These are phyloP conservation scores for Triplophysa bombifrons DNA, from an alignment of 2,797 vertebrate species.

Conservation along the genomic window DNA sequence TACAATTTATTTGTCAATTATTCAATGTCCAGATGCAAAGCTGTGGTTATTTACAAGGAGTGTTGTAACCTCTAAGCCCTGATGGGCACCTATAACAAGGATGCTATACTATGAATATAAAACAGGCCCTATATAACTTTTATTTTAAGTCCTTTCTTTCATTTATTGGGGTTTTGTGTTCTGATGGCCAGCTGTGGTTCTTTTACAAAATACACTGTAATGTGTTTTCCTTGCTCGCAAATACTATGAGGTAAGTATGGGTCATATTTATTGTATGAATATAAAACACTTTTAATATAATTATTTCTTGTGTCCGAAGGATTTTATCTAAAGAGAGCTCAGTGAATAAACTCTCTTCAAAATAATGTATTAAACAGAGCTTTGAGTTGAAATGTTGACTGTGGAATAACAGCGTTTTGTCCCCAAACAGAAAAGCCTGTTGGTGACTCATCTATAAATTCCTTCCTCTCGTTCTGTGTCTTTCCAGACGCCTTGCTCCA, in stretches of 20 bases:
- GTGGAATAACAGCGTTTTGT: slow-evolving; percentile 67
- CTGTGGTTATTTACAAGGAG: slow-evolving; percentile 5
- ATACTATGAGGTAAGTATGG: neutral
- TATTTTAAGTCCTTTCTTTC: slow-evolving; percentile 15
- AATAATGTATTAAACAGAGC: slow-evolving; percentile 27
- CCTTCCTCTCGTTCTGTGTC: slow-evolving; percentile 77
- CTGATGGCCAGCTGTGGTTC: slow-evolving; percentile 38
- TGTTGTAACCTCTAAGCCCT: slow-evolving; percentile 2
- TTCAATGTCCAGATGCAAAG: slow-evolving; percentile 19
- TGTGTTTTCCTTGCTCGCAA: neutral
- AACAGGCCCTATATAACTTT: slow-evolving; percentile 24
- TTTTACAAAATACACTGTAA: slow-evolving; percentile 22
- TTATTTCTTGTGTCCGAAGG: no score
- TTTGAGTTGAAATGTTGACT: slow-evolving; percentile 41
- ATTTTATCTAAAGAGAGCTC: neutral
- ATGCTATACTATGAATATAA: slow-evolving; percentile 26
- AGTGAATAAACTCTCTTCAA: neutral
- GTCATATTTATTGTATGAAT: slow-evolving; percentile 8
- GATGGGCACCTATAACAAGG: slow-evolving; percentile 15
- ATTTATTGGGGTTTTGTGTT: slow-evolving; percentile 19
- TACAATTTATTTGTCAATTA: neutral
- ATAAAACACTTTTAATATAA: neutral
- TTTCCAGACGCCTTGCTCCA: slow-evolving; percentile 77
- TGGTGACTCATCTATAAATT: slow-evolving; percentile 83
- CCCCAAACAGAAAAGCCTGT: slow-evolving; percentile 63